Base-by-base conservation (phyloP, 2,888 invertebrate genomes). In the Toxonevra muliebris region DNA sequence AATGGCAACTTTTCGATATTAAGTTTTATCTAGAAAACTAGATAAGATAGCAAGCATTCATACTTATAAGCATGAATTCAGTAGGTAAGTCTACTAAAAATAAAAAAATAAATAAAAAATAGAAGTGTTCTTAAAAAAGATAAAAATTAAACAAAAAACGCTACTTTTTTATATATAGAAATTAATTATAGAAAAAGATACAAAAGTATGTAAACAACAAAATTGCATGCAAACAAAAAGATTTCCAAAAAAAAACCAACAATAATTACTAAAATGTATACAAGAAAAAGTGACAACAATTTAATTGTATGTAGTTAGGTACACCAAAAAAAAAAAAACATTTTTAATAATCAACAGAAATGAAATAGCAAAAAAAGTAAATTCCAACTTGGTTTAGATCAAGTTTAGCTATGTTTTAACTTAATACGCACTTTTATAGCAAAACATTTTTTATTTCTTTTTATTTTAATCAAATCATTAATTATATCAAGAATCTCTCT, bases 11-110 rank as follows among this genome's bases (percentile, higher is more conserved):
- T 30, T 30, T 30, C 2, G 2, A 30, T 4, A 4, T 30, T 7
- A 30, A 30, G 30, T 30, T 30, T 30, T 30, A 30, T 30, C 30
- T 30, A 30, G 30, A n/a, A 48, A 48, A n/a, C 11, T 48, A 13
- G 48, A 48, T 48, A 48, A 48, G 48, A 48, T 48, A 48, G 30
- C n/a, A n/a, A 45, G 45, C 45, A 45, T 12, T 12, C 45, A 45
- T 2, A 13, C 45, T 11, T 13, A 45, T 48, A 15, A 5, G 15
- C 15, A 48, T 8, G 11, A 48, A 48, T n/a, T 10, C 48, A 10
- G 48, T 15, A 48, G 8, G 15, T 15, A 48, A 15, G 0, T n/a
- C n/a, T 48, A 1, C n/a, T 5, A 10, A 48, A 3, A 0, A 48
- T 13, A 10, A 48, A 3, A 0, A 48, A 5, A n/a, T 15, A 11